A percentile compares a stretch with the other conserved stretches of the same genome.
Conservation (phyloP, 2,113 vertebrate species). For the Ovis canadensis region DNA sequence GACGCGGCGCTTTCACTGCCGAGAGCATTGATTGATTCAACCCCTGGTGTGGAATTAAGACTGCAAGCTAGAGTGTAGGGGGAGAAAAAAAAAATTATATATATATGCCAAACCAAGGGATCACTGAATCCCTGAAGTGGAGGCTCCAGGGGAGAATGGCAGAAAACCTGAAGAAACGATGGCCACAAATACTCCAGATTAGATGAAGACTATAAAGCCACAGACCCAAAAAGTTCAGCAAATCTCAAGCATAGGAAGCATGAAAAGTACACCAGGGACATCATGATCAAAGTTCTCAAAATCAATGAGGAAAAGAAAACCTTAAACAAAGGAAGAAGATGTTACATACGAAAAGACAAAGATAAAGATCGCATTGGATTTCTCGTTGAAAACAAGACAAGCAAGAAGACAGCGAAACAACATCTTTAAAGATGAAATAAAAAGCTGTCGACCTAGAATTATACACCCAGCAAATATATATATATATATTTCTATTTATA, state of each 20-base stretch:
- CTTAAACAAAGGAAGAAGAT: neutral
- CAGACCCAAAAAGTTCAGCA: neutral
- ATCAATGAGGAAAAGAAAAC: neutral
- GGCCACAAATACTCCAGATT: neutral
- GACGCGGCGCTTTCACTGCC: fast-evolving
- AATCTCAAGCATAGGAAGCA: neutral
- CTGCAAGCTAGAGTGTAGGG: neutral
- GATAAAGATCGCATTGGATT: neutral
- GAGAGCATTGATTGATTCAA: neutral
- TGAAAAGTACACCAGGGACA: neutral
- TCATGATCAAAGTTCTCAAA: neutral
- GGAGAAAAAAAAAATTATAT: too few species aligned
- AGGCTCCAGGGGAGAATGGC: neutral
- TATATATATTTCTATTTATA: neutral
- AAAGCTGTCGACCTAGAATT: neutral
- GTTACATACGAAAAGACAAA: neutral
- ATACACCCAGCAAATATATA: neutral
- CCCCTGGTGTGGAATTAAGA: neutral
- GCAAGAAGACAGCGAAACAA: neutral
- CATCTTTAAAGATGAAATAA: neutral
- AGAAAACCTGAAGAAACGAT: neutral
- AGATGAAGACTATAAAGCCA: neutral
- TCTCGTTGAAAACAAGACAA: neutral
- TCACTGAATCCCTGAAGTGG: neutral
- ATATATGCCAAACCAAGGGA: neutral